Conservation (phyloP, 2,888 invertebrate genomes). For the Exephanes ischioxanthus region DNA sequence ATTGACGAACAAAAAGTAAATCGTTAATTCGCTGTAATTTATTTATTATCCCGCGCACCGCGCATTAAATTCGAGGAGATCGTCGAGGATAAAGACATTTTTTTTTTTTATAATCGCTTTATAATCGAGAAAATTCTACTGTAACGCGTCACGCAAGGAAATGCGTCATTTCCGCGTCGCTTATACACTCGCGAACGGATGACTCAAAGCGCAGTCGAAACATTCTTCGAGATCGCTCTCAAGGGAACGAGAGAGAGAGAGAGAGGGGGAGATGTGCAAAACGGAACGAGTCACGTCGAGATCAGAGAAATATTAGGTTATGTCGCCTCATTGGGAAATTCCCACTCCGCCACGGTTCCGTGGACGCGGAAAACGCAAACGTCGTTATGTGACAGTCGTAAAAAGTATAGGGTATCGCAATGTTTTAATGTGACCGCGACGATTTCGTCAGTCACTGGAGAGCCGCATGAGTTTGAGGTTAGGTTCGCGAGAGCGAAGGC, state of each 20-base stretch:
- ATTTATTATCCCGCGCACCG: neutral
- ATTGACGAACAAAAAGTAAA: constrained; percentile 55
- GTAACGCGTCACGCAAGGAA: constrained; percentile 4
- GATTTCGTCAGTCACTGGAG: neutral
- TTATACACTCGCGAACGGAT: neutral
- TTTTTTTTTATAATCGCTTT: neutral
- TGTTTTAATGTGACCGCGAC: neutral
- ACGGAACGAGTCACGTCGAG: neutral
- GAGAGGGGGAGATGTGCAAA: neutral
- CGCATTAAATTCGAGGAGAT: neutral
- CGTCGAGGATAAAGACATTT: neutral
- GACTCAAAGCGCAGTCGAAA: constrained; percentile 24
- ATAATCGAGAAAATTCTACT: neutral
- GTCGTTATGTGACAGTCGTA: neutral
- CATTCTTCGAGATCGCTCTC: constrained; percentile 12
- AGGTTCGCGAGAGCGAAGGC: neutral
- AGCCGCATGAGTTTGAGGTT: constrained; percentile 13
- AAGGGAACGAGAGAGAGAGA: neutral
- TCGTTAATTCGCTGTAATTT: constrained; percentile 26
- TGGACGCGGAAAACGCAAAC: no score
- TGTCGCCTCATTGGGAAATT: neutral
- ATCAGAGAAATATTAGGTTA: constrained; percentile 8
- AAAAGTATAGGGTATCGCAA: neutral
- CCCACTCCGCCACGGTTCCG: no score
- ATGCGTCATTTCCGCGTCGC: constrained; percentile 24